Conservation (phyloP, 2,888 invertebrate genomes). For the Drosophila imparisetae region DNA sequence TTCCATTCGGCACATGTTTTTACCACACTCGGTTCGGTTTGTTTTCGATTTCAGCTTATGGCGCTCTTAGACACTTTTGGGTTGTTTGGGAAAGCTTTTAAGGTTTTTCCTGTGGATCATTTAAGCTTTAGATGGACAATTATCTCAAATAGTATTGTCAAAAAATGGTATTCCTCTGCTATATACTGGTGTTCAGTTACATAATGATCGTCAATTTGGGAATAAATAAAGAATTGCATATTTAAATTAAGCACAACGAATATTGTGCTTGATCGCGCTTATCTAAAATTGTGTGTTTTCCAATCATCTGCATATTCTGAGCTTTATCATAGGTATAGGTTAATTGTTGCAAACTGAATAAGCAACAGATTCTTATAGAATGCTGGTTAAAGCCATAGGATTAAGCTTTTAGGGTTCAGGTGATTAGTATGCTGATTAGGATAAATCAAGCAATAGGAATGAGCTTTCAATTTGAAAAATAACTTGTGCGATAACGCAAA, state of each 20-base stretch:
- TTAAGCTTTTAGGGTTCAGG: neutral
- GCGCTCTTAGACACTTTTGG: neutral
- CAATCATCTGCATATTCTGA: neutral
- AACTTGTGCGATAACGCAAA: neutral
- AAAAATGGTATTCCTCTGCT: neutral
- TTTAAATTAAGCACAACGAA: neutral
- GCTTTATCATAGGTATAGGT: neutral
- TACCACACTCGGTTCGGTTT: constrained; percentile 4
- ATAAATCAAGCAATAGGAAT: neutral
- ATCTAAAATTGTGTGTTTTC: neutral
- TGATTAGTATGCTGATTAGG: neutral
- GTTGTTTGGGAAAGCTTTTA: neutral
- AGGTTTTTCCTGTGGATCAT: neutral
- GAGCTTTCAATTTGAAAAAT: neutral
- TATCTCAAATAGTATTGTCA: neutral
- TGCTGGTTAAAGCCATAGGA: neutral
- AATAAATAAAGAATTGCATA: neutral
- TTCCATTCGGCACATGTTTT: constrained; percentile 29
- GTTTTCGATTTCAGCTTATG: neutral
- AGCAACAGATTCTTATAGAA: neutral
- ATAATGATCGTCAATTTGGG: neutral
- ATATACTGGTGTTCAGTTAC: neutral
- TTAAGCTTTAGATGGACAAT: neutral
- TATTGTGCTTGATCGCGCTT: neutral
- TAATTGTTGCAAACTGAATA: neutral